Conservation (phyloP, 2,113 vertebrate genomes). For the Corythaeola cristata region DNA sequence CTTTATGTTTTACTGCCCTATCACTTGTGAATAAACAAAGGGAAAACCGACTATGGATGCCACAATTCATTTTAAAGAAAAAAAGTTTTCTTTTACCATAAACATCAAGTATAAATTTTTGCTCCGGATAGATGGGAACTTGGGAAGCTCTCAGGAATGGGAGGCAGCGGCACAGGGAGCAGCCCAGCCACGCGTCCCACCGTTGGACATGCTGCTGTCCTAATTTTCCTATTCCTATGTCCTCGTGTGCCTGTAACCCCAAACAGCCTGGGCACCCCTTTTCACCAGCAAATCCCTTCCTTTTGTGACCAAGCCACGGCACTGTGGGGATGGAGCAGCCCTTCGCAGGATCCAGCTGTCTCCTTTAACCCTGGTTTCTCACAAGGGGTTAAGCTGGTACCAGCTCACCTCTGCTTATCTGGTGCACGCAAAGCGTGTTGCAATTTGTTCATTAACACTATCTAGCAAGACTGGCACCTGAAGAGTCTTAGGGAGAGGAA, state of each 20-base stretch:
- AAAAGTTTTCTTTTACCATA: background rate
- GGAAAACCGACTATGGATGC: background rate
- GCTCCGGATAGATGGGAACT: background rate
- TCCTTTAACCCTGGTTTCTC: background rate
- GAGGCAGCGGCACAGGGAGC: background rate
- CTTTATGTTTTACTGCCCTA: background rate
- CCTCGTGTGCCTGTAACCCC: background rate
- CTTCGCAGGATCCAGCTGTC: background rate
- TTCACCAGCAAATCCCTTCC: background rate
- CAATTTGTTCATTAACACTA: fast-evolving
- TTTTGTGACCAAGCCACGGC: fast-evolving
- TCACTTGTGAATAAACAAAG: background rate
- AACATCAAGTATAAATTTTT: background rate
- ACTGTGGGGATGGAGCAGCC: background rate
- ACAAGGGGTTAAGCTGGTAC: too few species aligned
- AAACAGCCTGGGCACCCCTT: background rate
- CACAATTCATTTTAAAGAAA: background rate
- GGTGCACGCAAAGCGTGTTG: background rate
- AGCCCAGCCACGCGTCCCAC: background rate
- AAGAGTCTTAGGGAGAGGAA: background rate
- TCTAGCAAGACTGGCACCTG: background rate
- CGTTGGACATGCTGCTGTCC: background rate
- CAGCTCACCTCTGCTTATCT: background rate
- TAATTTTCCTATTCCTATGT: background rate
- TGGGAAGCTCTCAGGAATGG: background rate